Base-by-base conservation (phyloP, 2,888 invertebrate genomes). In the Allacma fusca region DNA sequence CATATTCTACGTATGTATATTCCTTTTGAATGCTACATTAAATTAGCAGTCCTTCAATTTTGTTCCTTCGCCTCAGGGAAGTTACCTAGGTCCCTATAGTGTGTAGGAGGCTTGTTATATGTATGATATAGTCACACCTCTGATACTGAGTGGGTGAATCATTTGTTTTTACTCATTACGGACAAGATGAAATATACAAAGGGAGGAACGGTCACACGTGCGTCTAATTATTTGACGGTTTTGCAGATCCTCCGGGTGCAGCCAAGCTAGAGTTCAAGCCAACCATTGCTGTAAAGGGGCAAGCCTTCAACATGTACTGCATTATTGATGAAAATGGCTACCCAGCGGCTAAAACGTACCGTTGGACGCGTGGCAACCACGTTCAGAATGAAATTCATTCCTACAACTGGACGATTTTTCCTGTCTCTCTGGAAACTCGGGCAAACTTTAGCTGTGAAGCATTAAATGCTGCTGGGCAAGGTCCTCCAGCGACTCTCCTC, bases 371-470 rank as follows among this genome's bases (percentile, higher is more conserved):
- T 77, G 94, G 94, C 67, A 91, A 91, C 0, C 91, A 93, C 70
- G 89, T 91, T 23, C 90, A 94, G 29, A 90, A 91, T 77, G 94
- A 94, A 85, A 91, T 93, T 77, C 92, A 92, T 34, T 91, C 92
- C 4, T 90, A 91, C 81, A 92, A 91, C 85, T 93, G 93, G 90
- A 92, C 91, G 34, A 92, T 96, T 80, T 92, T 92, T 81, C 93
- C 94, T 0, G 95, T 95, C 19, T 92, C 93, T 16, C 88, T 97
- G 81, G 93, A 94, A 86, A 94, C 94, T 71, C 91, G 94, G 80
- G 94, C 94, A 84, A 95, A 94, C 89, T 96, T 95, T 88, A 93
- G 94, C 0, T 97, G 97, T 86, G 90, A 92, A 82, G 95, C 95
- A 0, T 90, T 91, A 87, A 96, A 95, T 87, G 91, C 92, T 16